Base-by-base conservation (phyloP, 2,113 vertebrate species). In the Hipposideros armiger region DNA sequence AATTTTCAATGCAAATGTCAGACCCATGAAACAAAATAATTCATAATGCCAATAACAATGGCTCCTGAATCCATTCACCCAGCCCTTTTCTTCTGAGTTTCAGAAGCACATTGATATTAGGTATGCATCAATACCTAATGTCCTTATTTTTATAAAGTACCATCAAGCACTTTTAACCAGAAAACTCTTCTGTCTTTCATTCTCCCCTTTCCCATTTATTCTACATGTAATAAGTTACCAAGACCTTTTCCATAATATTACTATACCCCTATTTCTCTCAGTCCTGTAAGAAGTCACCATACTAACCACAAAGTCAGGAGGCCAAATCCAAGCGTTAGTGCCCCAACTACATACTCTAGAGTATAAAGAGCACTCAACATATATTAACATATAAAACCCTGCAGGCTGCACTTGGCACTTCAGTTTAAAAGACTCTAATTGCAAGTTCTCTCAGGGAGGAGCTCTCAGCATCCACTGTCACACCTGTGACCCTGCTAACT, bases 1-100 rank as follows among this genome's bases (percentile, higher is more conserved):
- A 84, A 50, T 95, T 95, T 93, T 87, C 86, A 95, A 94, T 40
- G 72, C 60, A 94, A 19, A 66, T 26, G 30, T 96, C 50, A 95
- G 74, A 66, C 16, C n/a, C 14, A 16, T 67, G 58, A 76, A 91
- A 93, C 42, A 92, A 89, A 93, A 95, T 54, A 72, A 96, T 72
- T 94, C 24, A 66, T 86, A 70, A 69, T 36, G 4, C 36, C 56
- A 60, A 40, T 90, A 81, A 89, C 96, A 85, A 82, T 50, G 9
- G 40, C 24, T 89, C 22, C 62, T 78, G 76, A 96, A 91, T 92
- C 66, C 40, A 77, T 42, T 87, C 73, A 78, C n/a, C 78, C 30
- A 94, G 54, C 69, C 36, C 28, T 80, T 88, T 16, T 87, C 13
- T 66, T 85, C 45, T 77, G 58, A 77, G 20, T 74, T 91, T 86